Conservation (phyloP, 2,113 vertebrate genomes). For the Sphaerodactylus townsendi region DNA sequence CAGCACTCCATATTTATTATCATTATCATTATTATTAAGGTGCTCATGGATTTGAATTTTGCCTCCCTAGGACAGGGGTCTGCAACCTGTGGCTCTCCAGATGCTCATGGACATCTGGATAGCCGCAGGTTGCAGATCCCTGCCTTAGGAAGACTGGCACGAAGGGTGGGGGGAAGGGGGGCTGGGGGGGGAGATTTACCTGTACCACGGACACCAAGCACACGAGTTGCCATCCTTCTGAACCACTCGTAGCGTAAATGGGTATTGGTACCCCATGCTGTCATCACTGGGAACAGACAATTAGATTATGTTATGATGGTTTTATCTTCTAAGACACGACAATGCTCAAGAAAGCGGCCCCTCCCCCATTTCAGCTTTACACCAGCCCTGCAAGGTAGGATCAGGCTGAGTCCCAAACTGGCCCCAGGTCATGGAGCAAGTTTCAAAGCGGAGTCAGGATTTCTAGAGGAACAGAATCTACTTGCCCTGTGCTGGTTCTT, state of each 20-base stretch:
- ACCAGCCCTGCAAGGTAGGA: neutral
- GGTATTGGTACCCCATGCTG: slow-evolving; percentile 98
- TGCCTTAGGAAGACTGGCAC: too few relatives aligned
- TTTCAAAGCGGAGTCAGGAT: neutral
- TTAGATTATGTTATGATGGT: neutral
- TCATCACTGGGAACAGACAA: slow-evolving; percentile 83
- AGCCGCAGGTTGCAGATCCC: too few relatives aligned
- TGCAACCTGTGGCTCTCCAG: too few relatives aligned
- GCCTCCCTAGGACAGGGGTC: too few relatives aligned
- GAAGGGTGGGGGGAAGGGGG: neutral
- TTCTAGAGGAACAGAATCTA: neutral
- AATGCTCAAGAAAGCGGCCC: neutral
- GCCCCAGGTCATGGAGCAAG: too few relatives aligned
- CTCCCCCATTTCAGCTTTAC: neutral
- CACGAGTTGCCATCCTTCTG: slow-evolving; percentile 96
- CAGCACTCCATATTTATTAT: too few relatives aligned
- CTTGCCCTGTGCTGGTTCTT: neutral
- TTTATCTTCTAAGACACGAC: neutral
- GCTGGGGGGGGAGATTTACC: slow-evolving; percentile 76
- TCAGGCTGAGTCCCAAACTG: neutral
- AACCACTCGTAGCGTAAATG: slow-evolving; percentile 94
- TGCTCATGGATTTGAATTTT: too few relatives aligned
- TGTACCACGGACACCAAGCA: slow-evolving; percentile 98
- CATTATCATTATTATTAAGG: too few relatives aligned
- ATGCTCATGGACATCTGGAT: too few relatives aligned